phyloP scores from a whole-genome alignment of 2,888 invertebrate species.

The Bombylius discolor region DNA sequence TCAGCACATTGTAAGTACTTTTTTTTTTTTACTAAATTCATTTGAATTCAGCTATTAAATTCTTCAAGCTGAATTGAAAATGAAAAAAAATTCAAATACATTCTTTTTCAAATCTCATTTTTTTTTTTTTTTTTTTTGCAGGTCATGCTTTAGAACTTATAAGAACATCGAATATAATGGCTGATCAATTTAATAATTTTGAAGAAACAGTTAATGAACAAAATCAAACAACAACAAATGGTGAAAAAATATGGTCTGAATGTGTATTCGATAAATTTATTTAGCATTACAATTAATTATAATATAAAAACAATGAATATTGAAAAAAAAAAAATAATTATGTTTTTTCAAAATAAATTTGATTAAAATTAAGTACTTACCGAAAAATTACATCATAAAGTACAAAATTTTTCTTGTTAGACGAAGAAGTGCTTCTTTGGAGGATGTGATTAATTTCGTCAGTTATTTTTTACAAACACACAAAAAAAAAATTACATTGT shows the following conservation, averaged over 20 bases:
- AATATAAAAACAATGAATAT: too few relatives aligned
- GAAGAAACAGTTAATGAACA: background rate
- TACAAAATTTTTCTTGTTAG: too few relatives aligned
- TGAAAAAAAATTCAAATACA: background rate
- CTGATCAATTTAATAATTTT: constrained; percentile 5
- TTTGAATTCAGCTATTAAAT: too few relatives aligned
- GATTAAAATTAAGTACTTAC: too few relatives aligned
- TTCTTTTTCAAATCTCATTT: background rate
- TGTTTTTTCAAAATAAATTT: too few relatives aligned
- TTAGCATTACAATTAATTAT: background rate
- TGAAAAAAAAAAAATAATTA: too few relatives aligned
- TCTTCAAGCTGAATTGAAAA: background rate
- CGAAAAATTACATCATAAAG: too few relatives aligned
- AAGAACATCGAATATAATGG: constrained; percentile 6
- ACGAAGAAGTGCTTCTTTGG: too few relatives aligned
- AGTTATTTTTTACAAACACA: too few relatives aligned
- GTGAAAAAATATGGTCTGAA: constrained; percentile 6
- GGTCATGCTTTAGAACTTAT: constrained; percentile 6
- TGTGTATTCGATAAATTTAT: constrained; percentile 1
- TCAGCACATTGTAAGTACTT: constrained; percentile 9
- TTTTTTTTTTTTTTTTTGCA: constrained; percentile 1
- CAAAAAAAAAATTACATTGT: too few relatives aligned
- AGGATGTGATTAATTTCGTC: too few relatives aligned
- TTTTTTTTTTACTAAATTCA: too few relatives aligned
- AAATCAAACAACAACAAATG: background rate